Percentiles rank a stretch among this genome's conserved stretches.
phyloP scores from a whole-genome alignment of 2,113 vertebrate genomes.

The Rhynchopsitta pachyrhyncha region DNA sequence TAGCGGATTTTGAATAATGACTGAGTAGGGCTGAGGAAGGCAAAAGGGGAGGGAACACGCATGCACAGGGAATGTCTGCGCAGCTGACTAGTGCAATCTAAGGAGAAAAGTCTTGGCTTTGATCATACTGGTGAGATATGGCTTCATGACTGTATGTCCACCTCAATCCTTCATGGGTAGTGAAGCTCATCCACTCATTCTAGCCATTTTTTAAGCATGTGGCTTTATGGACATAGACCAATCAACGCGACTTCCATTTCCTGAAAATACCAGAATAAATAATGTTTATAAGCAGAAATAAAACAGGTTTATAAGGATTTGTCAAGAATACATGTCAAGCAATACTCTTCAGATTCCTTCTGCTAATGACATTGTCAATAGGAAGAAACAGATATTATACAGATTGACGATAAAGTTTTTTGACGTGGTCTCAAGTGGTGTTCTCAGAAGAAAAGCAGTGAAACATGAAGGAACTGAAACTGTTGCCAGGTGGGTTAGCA shows the following conservation, averaged over 20 bases:
- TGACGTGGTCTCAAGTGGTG: neutral
- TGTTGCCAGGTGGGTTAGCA: neutral
- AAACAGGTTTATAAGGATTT: neutral
- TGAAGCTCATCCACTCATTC: neutral
- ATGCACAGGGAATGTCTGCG: neutral
- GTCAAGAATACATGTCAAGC: neutral
- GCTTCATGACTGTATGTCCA: neutral
- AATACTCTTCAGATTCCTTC: neutral
- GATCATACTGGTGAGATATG: accelerated
- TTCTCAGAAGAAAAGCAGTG: neutral
- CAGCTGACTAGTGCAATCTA: accelerated
- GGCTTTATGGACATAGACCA: neutral
- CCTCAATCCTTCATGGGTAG: neutral
- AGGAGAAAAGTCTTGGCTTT: neutral
- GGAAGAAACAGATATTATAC: neutral
- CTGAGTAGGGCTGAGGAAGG: neutral
- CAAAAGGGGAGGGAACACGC: neutral
- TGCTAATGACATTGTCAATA: neutral
- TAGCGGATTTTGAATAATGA: neutral
- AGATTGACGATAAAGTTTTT: neutral
- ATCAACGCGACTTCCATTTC: neutral
- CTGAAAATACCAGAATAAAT: neutral
- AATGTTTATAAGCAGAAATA: neutral
- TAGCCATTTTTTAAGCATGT: neutral
- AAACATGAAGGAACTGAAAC: neutral